Base-by-base conservation (phyloP, 1,140 invertebrate species). In the Bombus difficillimus region DNA sequence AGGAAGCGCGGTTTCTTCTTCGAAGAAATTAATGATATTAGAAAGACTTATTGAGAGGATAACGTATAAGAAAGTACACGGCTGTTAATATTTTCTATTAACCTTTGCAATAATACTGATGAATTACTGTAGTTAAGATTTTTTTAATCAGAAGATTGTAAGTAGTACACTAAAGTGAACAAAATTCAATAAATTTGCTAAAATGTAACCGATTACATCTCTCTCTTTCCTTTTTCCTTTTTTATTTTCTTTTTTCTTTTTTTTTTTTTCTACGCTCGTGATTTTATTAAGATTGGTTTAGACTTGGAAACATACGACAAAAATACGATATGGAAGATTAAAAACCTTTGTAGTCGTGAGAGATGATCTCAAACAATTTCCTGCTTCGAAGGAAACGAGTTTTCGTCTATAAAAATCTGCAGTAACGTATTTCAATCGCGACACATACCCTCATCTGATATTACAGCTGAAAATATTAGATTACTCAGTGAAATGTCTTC, bases 401-500 rank as follows among this genome's bases (percentile, higher is more conserved):
- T 75, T 37, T 9, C 34, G 10, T 37, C 32, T n/a, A 28, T 25
- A 22, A 59, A 59, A 76, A 76, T 59, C 53, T 4, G 4, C 12
- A 3, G 5, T 2, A 15, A 32, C 34, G 47, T 28, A 15, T 13
- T 39, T 76, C 8, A 39, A 59, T 59, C 47, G 47, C 53, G 37
- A 59, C 53, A 59, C 34, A 25, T 39, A 34, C 18, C 25, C 74
- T 59, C 43, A 5, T 76, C 34, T n/a, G 34, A 59, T 76, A 59
- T 76, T 59, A 59, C 74, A 10, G 74, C 32, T 76, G 22, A 76
- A 76, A 59, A 76, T 76, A 76, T 76, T 37, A 53, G 74, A 59
- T 59, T 76, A 76, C 53, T 34, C 74, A 25, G 3, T 76, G 74
- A 76, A 76, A 76, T 39, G 74, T 59, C 74, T 76, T 59, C 22